Evolutionary conservation across 2,888 invertebrate genomes (phyloP), one percentile per base, ranked within the genome.

Genomic region (Schizaphis graminum): DNA sequence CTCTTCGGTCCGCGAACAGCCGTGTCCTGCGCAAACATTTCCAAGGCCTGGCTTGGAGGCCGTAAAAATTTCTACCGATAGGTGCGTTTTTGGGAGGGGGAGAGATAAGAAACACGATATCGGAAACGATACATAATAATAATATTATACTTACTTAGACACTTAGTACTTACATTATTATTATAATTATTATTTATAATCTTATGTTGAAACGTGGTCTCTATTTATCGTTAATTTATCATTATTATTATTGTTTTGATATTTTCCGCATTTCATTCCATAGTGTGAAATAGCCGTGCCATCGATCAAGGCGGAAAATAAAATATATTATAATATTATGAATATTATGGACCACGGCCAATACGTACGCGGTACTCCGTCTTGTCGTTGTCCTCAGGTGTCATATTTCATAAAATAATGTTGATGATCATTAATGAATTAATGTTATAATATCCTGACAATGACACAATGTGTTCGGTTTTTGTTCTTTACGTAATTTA

Each of bases 401-500:
- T 94, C 94, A 41, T 91, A 94, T 94, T 93, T 91, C 94, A 91
- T 24, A 53, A 91, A 85, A 89, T n/a, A 67, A 26, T 67, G 28
- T 77, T 41, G 53, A 41, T 41, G 16, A 53, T 35, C 11, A 47
- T n/a, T n/a, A 85, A n/a, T 49, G 49, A 53, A 26, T 49, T n/a
- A n/a, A 35, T n/a, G 28, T 61, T 10, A 28, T n/a, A 13, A 4
- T 35, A 21, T 35, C 21, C 21, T 77, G 35, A 21, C 77, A 77
- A 77, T 44, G 3, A 44, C 3, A 44, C 41, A 44, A 44, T 35
- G 35, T 77, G 77, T 77, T 77, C 77, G 35, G 35, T 77, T 35
- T n/a, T 77, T 77, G 77, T 35, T 77, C 21, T 77, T 77, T 35
- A 7, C 77, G 7, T 77, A 8, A 35, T 77, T 77, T 77, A 35